Conservation (phyloP, 2,797 vertebrate genomes). For the Picus viridis region DNA sequence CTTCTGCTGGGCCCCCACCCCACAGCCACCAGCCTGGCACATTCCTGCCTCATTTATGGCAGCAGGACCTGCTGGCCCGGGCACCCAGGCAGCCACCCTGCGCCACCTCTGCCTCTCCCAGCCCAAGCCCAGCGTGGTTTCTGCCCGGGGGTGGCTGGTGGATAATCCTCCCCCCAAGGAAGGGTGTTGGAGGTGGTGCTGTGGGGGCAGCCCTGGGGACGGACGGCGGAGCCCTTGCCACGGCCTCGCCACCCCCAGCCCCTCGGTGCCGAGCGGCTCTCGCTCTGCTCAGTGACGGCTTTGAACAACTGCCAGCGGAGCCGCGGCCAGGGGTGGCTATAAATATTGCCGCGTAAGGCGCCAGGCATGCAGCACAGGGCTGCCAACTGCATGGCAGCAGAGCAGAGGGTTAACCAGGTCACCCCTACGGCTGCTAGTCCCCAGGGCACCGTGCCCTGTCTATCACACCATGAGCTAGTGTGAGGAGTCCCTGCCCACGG, state of each 20-base stretch:
- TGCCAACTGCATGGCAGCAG: background rate
- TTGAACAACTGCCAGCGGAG: constrained; percentile 35
- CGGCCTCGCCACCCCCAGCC: rapidly evolving
- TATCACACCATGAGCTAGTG: too few species aligned
- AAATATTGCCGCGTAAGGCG: background rate
- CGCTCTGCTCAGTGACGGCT: background rate
- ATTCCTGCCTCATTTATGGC: constrained; percentile 76
- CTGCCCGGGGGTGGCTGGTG: background rate
- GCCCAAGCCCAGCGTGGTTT: background rate
- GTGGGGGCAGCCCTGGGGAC: background rate
- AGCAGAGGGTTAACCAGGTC: background rate
- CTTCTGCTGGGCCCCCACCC: background rate
- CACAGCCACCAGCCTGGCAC: background rate
- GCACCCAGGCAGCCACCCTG: background rate
- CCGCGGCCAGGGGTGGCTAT: background rate
- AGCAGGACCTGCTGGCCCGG: background rate
- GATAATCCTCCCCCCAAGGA: background rate
- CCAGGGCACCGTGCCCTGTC: rapidly evolving
- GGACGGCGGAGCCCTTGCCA: background rate
- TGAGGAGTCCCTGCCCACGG: too few species aligned
- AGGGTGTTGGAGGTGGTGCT: background rate
- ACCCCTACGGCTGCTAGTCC: rapidly evolving
- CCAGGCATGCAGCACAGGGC: background rate
- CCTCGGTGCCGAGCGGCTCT: background rate
- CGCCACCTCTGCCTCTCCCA: background rate